Percentiles rank a stretch among this genome's conserved stretches.
phyloP scores from a whole-genome alignment of 2,797 vertebrate species.

The Alcedo atthis region DNA sequence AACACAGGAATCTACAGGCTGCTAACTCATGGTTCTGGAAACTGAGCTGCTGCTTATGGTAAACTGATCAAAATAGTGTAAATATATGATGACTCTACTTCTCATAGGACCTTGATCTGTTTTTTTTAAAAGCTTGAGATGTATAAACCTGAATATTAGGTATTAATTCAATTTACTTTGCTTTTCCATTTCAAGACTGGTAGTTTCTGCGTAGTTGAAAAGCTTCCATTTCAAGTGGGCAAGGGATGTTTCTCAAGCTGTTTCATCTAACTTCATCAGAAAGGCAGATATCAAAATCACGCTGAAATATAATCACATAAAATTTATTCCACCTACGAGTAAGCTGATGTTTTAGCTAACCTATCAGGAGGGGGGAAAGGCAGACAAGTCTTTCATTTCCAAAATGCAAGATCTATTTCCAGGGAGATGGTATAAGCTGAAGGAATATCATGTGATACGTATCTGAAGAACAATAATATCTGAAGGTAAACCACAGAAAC shows the following conservation, averaged over 20 bases:
- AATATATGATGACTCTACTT: neutral
- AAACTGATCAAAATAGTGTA: neutral
- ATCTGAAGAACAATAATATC: neutral
- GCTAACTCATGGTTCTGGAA: neutral
- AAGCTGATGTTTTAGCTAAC: neutral
- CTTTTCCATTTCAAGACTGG: neutral
- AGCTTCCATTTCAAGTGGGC: neutral
- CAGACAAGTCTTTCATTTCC: neutral
- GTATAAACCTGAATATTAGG: neutral
- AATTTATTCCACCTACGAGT: neutral
- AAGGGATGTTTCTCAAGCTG: neutral
- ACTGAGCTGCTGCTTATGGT: neutral
- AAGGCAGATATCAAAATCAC: neutral
- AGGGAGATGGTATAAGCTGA: neutral
- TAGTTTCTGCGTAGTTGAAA: neutral
- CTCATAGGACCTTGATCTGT: neutral
- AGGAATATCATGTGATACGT: neutral
- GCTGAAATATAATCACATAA: neutral
- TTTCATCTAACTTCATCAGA: neutral
- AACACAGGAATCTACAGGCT: neutral
- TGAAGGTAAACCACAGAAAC: neutral
- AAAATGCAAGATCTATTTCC: neutral
- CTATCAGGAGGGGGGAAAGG: too few relatives aligned
- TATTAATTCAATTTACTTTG: neutral
- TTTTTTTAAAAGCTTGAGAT: neutral